Percentiles rank a stretch among this genome's conserved stretches.
Conservation (phyloP, 2,113 vertebrate species). For the Gnathonemus longibarbis region DNA sequence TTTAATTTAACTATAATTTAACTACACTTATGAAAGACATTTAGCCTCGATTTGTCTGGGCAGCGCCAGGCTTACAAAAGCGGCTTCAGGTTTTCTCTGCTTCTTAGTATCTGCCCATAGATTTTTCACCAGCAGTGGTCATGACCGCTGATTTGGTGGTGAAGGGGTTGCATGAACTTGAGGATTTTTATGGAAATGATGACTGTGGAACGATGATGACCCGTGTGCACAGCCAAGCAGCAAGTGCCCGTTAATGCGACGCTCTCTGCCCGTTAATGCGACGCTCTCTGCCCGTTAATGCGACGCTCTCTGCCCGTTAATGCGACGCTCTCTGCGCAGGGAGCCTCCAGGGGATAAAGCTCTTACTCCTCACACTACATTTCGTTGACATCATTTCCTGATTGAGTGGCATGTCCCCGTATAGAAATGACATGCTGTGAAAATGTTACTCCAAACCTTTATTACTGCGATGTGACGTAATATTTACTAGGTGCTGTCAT, state of each 20-base stretch:
- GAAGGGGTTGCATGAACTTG: neutral
- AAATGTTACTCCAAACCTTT: neutral
- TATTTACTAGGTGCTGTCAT: neutral
- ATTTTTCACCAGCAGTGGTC: neutral
- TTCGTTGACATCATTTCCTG: neutral
- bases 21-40: neutral
- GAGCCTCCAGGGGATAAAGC: no score
- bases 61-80: neutral
- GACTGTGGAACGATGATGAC: neutral
- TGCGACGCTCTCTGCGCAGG: neutral
- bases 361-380: neutral
- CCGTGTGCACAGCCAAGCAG: neutral
- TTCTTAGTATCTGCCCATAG: neutral
- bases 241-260: no score
- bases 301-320: no score
- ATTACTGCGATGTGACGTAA: neutral
- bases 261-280: no score
- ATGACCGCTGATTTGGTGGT: neutral
- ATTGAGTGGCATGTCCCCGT: neutral
- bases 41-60: neutral
- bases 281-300: no score
- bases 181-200: neutral
- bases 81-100: neutral
- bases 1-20: neutral
- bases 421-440: neutral